Percentiles rank a stretch among this genome's conserved stretches.
Conservation (phyloP, 1,140 invertebrate genomes). For the Drosophila ercepeae region DNA sequence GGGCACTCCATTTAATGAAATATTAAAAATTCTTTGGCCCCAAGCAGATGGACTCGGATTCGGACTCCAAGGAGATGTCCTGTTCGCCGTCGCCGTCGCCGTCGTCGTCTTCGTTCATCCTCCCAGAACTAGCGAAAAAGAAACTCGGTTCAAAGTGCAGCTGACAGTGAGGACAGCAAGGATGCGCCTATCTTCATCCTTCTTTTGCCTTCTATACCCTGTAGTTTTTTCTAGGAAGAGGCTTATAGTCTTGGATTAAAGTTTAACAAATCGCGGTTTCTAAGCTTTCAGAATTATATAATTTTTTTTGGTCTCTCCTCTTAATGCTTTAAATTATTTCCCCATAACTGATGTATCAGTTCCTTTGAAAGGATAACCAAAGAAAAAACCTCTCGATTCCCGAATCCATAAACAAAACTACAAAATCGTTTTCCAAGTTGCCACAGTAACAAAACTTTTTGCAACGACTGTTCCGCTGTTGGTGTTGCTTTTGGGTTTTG, state of each 20-base stretch:
- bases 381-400: background rate
- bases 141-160: conserved; percentile 49
- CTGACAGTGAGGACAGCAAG: conserved; percentile 41
- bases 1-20: conserved; percentile 83
- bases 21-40: conserved; percentile 78
- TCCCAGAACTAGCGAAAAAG: background rate
- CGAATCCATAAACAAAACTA: conserved; percentile 62
- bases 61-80: conserved; percentile 38
- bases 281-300: no score
- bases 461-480: conserved; percentile 5
- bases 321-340: background rate
- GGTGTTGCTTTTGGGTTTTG: conserved; percentile 1
- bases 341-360: background rate
- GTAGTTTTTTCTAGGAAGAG: background rate
- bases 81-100: background rate
- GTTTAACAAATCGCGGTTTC: no score
- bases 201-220: conserved; percentile 9
- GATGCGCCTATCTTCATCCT: conserved; percentile 27
- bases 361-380: conserved; percentile 4
- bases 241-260: background rate
- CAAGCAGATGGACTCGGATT: conserved; percentile 21
- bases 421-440: conserved; percentile 65
- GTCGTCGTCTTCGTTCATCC: background rate
- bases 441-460: conserved; percentile 33
- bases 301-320: conserved; percentile 1